A percentile compares a stretch with the other conserved stretches of the same genome.
Conservation (phyloP, 1,140 invertebrate species). For the Phymastichus coffea region DNA sequence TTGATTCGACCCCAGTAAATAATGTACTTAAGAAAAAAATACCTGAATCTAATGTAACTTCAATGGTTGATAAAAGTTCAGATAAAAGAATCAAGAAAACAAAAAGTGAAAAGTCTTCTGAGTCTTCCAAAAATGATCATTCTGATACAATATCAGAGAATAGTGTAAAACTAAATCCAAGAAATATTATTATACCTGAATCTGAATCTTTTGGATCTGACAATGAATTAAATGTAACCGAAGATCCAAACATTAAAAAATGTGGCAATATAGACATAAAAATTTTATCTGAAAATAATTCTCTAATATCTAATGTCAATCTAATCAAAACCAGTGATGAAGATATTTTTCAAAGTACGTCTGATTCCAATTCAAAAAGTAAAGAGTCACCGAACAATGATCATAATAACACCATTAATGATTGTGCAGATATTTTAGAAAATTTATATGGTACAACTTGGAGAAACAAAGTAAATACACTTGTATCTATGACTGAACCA, state of each 20-base stretch:
- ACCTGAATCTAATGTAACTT: no score
- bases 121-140: no score
- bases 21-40: background rate
- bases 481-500: conserved; percentile 43
- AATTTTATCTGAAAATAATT: no score
- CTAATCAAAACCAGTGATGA: no score
- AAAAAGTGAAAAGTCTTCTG: no score
- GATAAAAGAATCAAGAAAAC: no score
- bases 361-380: background rate
- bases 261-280: background rate
- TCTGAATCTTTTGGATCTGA: conserved; percentile 19
- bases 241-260: background rate
- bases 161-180: background rate
- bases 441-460: conserved; percentile 57
- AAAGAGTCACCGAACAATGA: no score
- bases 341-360: background rate
- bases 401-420: conserved; percentile 29
- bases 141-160: no score
- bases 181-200: conserved; percentile 5
- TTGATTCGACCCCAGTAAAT: background rate
- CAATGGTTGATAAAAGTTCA: no score
- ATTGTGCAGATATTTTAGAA: conserved; percentile 56
- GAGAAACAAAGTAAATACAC: conserved; percentile 46
- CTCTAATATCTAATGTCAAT: no score
- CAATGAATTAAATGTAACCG: background rate